phyloP scores from a whole-genome alignment of 2,113 vertebrate species.

The Macquaria ambigua region DNA sequence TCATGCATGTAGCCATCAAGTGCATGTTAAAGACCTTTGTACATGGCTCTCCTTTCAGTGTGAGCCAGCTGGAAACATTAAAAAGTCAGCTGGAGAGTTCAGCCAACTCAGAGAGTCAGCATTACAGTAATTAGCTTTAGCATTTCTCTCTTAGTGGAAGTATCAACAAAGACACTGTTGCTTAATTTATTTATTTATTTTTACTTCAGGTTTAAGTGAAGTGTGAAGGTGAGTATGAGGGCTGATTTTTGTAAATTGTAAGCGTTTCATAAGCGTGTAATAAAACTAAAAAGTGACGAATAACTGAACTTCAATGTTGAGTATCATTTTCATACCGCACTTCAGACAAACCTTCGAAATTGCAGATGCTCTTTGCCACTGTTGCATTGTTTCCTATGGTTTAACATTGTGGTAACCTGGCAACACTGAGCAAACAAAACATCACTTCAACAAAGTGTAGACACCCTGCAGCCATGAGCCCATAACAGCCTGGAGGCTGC shows the following conservation, averaged over 20 bases:
- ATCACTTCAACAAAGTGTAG: slow-evolving; percentile 39
- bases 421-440: slow-evolving; percentile 52
- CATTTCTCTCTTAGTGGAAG: no score
- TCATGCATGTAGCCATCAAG: neutral
- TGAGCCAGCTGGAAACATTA: neutral
- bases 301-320: neutral
- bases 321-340: neutral
- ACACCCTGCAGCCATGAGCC: slow-evolving; percentile 40
- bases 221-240: neutral
- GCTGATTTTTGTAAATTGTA: neutral
- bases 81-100: neutral
- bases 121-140: no score
- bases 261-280: neutral
- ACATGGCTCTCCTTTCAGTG: neutral
- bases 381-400: slow-evolving; percentile 1
- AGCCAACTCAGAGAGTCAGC: no score
- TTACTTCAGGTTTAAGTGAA: neutral
- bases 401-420: slow-evolving; percentile 56
- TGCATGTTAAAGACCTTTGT: neutral
- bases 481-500: neutral
- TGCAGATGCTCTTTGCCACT: neutral
- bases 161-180: no score
- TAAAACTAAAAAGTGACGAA: neutral
- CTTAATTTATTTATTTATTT: no score
- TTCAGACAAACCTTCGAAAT: slow-evolving; percentile 13